phyloP scores from a whole-genome alignment of 1,140 invertebrate species.

The Bathynomus jamesi region DNA sequence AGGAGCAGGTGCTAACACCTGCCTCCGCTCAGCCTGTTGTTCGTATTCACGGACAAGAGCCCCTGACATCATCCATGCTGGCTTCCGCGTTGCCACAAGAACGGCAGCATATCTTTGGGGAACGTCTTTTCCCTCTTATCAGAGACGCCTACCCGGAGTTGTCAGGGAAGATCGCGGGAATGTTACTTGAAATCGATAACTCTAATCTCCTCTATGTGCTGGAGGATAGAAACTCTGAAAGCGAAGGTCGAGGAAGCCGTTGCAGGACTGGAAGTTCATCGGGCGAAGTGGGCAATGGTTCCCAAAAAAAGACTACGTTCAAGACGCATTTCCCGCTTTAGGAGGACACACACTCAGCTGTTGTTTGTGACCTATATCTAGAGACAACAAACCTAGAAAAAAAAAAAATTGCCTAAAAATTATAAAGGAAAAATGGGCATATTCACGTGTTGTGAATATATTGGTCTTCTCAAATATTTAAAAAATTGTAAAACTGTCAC shows the following conservation, averaged over 20 bases:
- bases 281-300: conserved; percentile 57
- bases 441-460: no score
- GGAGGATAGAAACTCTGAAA: conserved; percentile 92
- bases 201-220: conserved; percentile 97
- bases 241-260: conserved; percentile 94
- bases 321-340: no score
- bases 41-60: no score
- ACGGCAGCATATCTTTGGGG: conserved; percentile 98
- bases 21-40: conserved; percentile 51
- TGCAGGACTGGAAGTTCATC: conserved; percentile 91
- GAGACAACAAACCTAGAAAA: no score
- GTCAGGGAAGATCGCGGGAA: conserved; percentile 98
- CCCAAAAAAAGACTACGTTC: no score
- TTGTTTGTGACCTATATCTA: no score
- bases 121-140: conserved; percentile 94
- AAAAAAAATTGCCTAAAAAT: no score
- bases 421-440: no score
- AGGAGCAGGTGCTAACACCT: no score
- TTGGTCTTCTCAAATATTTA: no score
- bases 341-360: no score
- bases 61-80: conserved; percentile 87
- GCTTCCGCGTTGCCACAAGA: conserved; percentile 87
- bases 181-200: conserved; percentile 99
- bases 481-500: no score
- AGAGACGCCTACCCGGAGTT: conserved; percentile 82